Conservation (phyloP, 1,140 invertebrate genomes). For the Bemisia tabaci region DNA sequence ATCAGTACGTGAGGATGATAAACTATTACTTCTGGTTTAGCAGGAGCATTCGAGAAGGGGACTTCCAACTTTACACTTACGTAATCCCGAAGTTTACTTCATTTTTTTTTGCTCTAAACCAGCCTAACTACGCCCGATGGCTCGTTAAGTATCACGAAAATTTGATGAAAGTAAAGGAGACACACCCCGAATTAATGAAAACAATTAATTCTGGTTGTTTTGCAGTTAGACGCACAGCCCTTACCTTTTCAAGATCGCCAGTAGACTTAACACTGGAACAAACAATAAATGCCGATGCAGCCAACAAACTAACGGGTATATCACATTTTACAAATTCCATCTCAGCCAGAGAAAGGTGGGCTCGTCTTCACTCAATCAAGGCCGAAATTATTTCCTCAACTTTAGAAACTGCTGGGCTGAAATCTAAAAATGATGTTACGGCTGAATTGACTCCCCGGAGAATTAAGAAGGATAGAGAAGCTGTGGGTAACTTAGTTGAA, state of each 20-base stretch:
- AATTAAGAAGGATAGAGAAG: too few species aligned
- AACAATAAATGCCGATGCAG: constrained; percentile 12
- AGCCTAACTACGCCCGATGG: constrained; percentile 26
- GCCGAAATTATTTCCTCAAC: constrained; percentile 10
- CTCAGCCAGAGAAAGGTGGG: constrained; percentile 10
- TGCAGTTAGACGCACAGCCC: constrained; percentile 4
- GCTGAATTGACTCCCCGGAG: too few species aligned
- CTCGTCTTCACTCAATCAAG: constrained; percentile 7
- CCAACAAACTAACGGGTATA: constrained; percentile 6
- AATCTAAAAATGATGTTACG: too few species aligned
- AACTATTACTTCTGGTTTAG: constrained; percentile 20
- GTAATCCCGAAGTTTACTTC: constrained; percentile 20
- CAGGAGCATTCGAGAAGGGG: constrained; percentile 21
- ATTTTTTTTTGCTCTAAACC: constrained; percentile 27
- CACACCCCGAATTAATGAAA: constrained; percentile 3
- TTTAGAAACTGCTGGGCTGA: too few species aligned
- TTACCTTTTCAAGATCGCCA: not conserved
- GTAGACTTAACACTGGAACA: constrained; percentile 10
- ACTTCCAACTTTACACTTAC: constrained; percentile 24
- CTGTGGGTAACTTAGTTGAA: too few species aligned
- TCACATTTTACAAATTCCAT: constrained; percentile 11
- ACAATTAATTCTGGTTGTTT: constrained; percentile 3
- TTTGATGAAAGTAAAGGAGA: constrained; percentile 14
- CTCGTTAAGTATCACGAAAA: constrained; percentile 14
- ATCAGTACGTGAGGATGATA: constrained; percentile 21